These are phyloP conservation scores for Xyrichtys novacula DNA, from an alignment of 2,797 vertebrate genomes.

Conservation along the genomic window DNA sequence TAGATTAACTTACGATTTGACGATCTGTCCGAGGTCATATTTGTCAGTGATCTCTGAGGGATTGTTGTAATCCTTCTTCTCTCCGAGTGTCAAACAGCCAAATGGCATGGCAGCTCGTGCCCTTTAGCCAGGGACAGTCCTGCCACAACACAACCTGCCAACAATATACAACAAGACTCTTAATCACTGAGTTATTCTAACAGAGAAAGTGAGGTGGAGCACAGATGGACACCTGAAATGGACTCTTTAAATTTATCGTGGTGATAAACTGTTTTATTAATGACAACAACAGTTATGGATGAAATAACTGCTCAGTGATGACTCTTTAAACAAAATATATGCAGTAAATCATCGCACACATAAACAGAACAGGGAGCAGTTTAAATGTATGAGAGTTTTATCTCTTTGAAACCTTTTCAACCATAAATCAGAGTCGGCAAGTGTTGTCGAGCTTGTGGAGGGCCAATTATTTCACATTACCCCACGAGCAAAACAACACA, in stretches of 20 bases:
- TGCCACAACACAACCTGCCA: conserved; percentile 69
- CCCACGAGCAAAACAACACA: conserved; percentile 29
- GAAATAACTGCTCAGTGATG: conserved; percentile 10
- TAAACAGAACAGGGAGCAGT: conserved; percentile 12
- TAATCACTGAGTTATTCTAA: not conserved
- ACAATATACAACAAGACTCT: conserved; percentile 8
- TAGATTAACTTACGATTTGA: conserved; percentile 94
- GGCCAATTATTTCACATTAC: conserved; percentile 42
- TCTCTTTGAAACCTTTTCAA: conserved; percentile 17
- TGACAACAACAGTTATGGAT: conserved; percentile 7
- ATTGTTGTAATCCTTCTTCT: conserved; percentile 99
- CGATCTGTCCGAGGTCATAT: conserved; percentile 98
- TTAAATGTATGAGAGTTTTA: not conserved
- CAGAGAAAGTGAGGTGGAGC: conserved; percentile 9
- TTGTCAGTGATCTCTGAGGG: conserved; percentile 98
- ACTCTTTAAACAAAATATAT: conserved; percentile 38
- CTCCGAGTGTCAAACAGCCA: conserved; percentile 97
- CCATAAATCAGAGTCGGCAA: conserved; percentile 23
- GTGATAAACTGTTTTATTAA: conserved; percentile 21
- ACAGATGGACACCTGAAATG: not conserved
- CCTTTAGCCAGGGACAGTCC: conserved; percentile 64
- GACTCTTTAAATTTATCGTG: conserved; percentile 8
- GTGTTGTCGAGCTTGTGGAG: conserved; percentile 29
- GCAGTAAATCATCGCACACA: conserved; percentile 37
- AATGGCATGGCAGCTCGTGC: conserved; percentile 94